A percentile compares a stretch with the other conserved stretches of the same genome.
These are phyloP conservation scores for Caenorhabditis sinica DNA, from an alignment of 2,888 invertebrate species.

Conservation along the genomic window DNA sequence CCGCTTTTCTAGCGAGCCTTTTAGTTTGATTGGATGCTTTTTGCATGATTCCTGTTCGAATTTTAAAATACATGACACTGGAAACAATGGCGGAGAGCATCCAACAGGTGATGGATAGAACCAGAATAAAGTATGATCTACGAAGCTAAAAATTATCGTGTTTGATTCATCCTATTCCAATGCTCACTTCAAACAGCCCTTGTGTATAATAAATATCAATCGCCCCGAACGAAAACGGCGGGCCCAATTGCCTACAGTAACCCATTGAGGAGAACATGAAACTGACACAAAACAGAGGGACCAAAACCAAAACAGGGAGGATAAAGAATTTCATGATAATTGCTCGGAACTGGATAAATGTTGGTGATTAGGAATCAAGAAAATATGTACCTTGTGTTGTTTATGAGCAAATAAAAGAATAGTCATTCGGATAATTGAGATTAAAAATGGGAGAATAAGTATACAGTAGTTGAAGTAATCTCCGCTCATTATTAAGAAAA, in stretches of 20 bases:
- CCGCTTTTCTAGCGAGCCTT: constrained; percentile 15
- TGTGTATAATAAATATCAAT: constrained; percentile 44
- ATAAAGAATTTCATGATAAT: constrained; percentile 15
- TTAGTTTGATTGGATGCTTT: constrained; percentile 20
- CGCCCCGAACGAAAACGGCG: constrained; percentile 53
- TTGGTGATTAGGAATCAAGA: too few relatives aligned
- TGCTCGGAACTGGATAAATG: constrained; percentile 16
- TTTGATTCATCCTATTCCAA: not conserved
- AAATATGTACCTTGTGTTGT: constrained; percentile 20
- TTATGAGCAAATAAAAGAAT: constrained; percentile 24
- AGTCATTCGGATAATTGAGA: constrained; percentile 27
- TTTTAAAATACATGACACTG: constrained; percentile 24
- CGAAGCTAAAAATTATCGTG: constrained; percentile 27
- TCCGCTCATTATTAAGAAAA: constrained; percentile 6
- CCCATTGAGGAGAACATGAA: constrained; percentile 47
- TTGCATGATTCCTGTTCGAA: constrained; percentile 10
- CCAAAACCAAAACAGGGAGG: constrained; percentile 27
- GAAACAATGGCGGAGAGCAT: constrained; percentile 27
- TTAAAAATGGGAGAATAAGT: constrained; percentile 38
- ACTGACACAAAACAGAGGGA: constrained; percentile 36
- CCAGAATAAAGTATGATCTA: constrained; percentile 29
- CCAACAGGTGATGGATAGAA: constrained; percentile 28
- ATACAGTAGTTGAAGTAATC: constrained; percentile 50
- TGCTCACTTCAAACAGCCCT: constrained; percentile 12
- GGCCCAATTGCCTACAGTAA: constrained; percentile 54